Percentiles rank a stretch among this genome's conserved stretches.
Conservation (phyloP, 1,140 invertebrate genomes). For the Adoxophyes honmai region DNA sequence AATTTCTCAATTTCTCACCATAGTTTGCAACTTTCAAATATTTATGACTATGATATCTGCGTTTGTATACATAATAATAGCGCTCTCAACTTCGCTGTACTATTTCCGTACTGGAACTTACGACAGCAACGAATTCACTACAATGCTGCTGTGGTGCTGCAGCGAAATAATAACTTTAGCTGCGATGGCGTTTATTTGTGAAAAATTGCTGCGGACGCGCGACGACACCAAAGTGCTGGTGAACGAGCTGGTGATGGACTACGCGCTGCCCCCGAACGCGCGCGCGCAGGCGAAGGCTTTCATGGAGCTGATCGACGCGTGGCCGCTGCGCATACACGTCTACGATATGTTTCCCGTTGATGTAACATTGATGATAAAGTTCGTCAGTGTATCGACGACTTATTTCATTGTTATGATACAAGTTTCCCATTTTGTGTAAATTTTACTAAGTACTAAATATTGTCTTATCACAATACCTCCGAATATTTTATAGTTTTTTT, state of each 20-base stretch:
- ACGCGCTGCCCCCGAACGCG: conserved; percentile 35
- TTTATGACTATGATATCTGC: conserved; percentile 44
- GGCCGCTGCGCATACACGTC: too few relatives aligned
- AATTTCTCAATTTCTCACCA: conserved; percentile 37
- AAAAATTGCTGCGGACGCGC: conserved; percentile 32
- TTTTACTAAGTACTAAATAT: too few relatives aligned
- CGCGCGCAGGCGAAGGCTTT: conserved; percentile 51
- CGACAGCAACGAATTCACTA: conserved; percentile 27
- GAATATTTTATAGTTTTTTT: too few relatives aligned
- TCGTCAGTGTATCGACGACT: conserved; percentile 47
- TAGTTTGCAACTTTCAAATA: conserved; percentile 48
- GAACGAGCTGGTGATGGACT: too few relatives aligned
- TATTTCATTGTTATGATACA: conserved; percentile 59
- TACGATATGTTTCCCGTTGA: conserved; percentile 53
- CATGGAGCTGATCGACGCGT: conserved; percentile 50
- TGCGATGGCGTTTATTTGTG: conserved; percentile 39
- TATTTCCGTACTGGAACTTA: conserved; percentile 24
- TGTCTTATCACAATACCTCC: too few relatives aligned
- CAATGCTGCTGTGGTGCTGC: conserved; percentile 35
- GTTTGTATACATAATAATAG: conserved; percentile 45
- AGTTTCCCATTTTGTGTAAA: conserved; percentile 38
- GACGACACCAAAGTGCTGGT: conserved; percentile 39
- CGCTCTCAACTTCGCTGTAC: conserved; percentile 46
- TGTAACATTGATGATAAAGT: conserved; percentile 48
- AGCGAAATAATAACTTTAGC: conserved; percentile 37